Base-by-base conservation (phyloP, 2,888 invertebrate genomes). In the Pristionchus fissidentatus region DNA sequence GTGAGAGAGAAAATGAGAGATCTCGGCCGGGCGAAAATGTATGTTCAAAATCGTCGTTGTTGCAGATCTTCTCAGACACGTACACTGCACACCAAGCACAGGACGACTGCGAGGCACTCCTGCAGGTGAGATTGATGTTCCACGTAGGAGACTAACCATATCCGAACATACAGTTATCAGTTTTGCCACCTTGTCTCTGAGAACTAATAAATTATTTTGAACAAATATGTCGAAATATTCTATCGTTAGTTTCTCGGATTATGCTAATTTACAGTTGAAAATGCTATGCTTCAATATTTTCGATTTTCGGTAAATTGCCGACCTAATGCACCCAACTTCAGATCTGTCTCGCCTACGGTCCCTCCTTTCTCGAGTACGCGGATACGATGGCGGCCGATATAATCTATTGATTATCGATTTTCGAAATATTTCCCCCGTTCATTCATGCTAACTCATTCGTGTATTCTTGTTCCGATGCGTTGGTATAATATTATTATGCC, bases 1-100 rank as follows among this genome's bases (percentile, higher is more conserved):
- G n/a, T n/a, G n/a, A n/a, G n/a, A n/a, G n/a, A n/a, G n/a, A n/a
- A n/a, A n/a, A n/a, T n/a, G n/a, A n/a, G n/a, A n/a, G n/a, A n/a
- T n/a, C n/a, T n/a, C n/a, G n/a, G n/a, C n/a, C n/a, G n/a, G n/a
- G n/a, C n/a, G n/a, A n/a, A n/a, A n/a, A n/a, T n/a, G n/a, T n/a
- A n/a, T n/a, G n/a, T n/a, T n/a, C n/a, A n/a, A n/a, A n/a, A n/a
- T n/a, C n/a, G n/a, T 60, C 13, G 62, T 73, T 8, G 32, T 79
- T 80, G 4, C 35, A 88, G 86, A 55, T 88, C 26, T 81, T 86
- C 70, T 46, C 52, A 43, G 60, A 52, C 15, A 60, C 55, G 29
- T 86, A 84, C 78, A 83, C 66, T 26, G 88, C 88, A 19, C 91
- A 91, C 83, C 87, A 87, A 55, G 91, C 91, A 19, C 89, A 90